Evolutionary conservation across 2,888 invertebrate genomes (phyloP).

Genomic region (Aethes cnicana): DNA sequence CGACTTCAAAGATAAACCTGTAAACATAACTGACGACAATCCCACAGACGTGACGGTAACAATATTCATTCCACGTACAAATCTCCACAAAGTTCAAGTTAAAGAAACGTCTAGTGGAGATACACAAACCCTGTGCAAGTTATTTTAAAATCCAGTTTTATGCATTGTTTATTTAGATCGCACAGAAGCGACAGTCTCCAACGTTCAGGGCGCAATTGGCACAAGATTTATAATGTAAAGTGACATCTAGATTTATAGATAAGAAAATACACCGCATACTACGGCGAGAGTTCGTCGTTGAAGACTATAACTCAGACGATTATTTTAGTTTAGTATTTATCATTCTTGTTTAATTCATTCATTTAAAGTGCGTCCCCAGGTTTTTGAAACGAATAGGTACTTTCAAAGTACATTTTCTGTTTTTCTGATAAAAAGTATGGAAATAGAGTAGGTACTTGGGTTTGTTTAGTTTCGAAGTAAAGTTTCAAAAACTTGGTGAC

Average conservation of each 20-base stretch:
- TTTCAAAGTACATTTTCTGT: too few relatives aligned
- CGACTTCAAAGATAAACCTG: conserved; percentile 73
- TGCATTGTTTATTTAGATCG: conserved; percentile 70
- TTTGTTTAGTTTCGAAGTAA: conserved; percentile 12
- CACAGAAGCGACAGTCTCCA: conserved; percentile 49
- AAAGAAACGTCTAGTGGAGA: conserved; percentile 74
- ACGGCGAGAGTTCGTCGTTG: conserved; percentile 33
- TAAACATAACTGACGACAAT: conserved; percentile 66
- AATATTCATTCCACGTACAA: conserved; percentile 80
- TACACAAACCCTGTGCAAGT: conserved; percentile 72
- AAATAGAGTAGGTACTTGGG: too few relatives aligned
- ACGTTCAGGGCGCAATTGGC: conserved; percentile 28
- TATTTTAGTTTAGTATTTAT: conserved; percentile 56
- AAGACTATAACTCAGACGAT: conserved; percentile 54
- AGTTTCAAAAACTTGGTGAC: conserved; percentile 56
- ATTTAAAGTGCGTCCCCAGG: conserved; percentile 61
- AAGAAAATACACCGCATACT: conserved; percentile 9
- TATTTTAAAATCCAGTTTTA: conserved; percentile 71
- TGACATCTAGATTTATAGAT: conserved; percentile 29
- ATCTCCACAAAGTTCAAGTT: conserved; percentile 70
- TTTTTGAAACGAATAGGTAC: conserved; percentile 61
- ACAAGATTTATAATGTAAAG: conserved; percentile 24
- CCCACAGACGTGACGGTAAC: conserved; percentile 60
- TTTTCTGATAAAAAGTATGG: too few relatives aligned
- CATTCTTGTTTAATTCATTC: conserved; percentile 64